Evolutionary conservation across 2,888 invertebrate species (phyloP).

Genomic region (Hemaris fuciformis): DNA sequence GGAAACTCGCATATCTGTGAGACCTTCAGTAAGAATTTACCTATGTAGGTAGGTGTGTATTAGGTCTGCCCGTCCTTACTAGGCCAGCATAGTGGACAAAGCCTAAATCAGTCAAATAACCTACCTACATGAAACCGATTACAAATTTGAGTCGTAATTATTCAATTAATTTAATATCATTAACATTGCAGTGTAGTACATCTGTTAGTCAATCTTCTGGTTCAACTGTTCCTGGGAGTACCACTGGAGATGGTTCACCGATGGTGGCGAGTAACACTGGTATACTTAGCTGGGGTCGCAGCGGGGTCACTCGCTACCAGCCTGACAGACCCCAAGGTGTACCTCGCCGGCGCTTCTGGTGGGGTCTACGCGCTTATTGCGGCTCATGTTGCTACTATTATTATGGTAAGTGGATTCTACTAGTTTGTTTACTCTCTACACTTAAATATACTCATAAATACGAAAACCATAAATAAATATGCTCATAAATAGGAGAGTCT

Average conservation of each 20-base stretch:
- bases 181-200: slow-evolving; percentile 87
- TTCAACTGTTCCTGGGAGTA: slow-evolving; percentile 95
- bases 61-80: too few relatives aligned
- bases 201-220: slow-evolving; percentile 93
- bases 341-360: slow-evolving; percentile 95
- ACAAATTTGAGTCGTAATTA: neutral
- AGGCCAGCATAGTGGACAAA: too few relatives aligned
- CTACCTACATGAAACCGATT: too few relatives aligned
- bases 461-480: too few relatives aligned
- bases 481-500: too few relatives aligned
- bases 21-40: too few relatives aligned
- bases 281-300: slow-evolving; percentile 91
- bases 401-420: slow-evolving; percentile 84
- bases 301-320: slow-evolving; percentile 93
- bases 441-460: too few relatives aligned
- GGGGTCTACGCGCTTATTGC: slow-evolving; percentile 97
- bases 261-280: slow-evolving; percentile 94
- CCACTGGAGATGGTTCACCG: slow-evolving; percentile 98
- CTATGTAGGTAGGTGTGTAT: too few relatives aligned
- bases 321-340: slow-evolving; percentile 88
- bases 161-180: neutral
- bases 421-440: too few relatives aligned
- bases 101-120: too few relatives aligned
- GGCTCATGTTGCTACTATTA: slow-evolving; percentile 95
- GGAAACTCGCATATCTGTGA: too few relatives aligned